phyloP scores from a whole-genome alignment of 2,113 vertebrate species.

The Bubalus kerabau region DNA sequence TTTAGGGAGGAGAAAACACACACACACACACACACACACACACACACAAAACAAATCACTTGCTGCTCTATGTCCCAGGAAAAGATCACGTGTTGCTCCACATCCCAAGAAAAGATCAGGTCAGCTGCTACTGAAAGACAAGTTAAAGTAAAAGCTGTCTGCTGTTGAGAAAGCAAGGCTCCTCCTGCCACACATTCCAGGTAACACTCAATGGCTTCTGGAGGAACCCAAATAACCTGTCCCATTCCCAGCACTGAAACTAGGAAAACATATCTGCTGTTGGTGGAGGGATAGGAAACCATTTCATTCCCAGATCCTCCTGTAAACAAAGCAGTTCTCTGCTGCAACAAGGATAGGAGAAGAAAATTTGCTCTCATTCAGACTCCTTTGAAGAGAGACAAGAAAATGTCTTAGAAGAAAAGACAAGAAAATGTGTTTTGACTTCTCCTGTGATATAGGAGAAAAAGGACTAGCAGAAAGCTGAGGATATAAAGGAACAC shows the following conservation, averaged over 20 bases:
- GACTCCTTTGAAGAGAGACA: neutral
- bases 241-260: neutral
- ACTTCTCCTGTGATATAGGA: neutral
- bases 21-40: neutral
- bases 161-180: neutral
- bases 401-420: neutral
- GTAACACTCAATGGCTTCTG: neutral
- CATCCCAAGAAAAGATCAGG: neutral
- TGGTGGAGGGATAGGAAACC: neutral
- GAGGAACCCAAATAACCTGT: neutral
- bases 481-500: neutral
- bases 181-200: neutral
- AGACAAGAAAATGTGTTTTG: neutral
- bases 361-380: neutral
- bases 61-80: neutral
- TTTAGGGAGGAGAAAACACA: neutral
- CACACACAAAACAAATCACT: neutral
- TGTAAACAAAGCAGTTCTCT: neutral
- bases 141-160: neutral
- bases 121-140: neutral
- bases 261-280: neutral
- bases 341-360: too few species aligned
- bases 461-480: neutral
- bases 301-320: neutral
- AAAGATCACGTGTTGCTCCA: neutral